A percentile compares a stretch with the other conserved stretches of the same genome.
These are phyloP conservation scores for Popillia japonica DNA, from an alignment of 1,140 invertebrate species.

Conservation along the genomic window DNA sequence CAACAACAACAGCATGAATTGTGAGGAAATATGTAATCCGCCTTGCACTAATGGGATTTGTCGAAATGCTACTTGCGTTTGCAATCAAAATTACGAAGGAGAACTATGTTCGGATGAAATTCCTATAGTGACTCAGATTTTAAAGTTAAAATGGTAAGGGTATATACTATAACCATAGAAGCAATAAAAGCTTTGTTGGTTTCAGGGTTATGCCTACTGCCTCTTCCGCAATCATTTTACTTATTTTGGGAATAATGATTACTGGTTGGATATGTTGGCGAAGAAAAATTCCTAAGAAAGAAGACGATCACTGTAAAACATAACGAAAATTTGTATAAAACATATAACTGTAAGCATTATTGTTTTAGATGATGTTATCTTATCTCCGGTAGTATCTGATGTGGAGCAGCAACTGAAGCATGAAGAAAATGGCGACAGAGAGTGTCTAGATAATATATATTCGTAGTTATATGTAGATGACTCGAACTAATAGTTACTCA, in stretches of 20 bases:
- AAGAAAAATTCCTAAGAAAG: not conserved
- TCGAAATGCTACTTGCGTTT: not conserved
- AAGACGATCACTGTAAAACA: not conserved
- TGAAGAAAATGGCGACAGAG: not conserved
- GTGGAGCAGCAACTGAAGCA: not conserved
- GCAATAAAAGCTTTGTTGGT: not conserved
- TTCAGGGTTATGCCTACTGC: not conserved
- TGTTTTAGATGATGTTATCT: not conserved
- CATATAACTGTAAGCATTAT: not conserved
- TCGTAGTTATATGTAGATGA: not conserved
- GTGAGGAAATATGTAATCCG: constrained; percentile 45
- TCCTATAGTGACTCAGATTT: not conserved
- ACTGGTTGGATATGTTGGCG: not conserved
- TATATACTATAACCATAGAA: not conserved
- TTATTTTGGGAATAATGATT: not conserved
- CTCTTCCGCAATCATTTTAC: not conserved
- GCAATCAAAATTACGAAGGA: not conserved
- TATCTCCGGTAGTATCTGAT: not conserved
- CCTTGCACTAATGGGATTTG: constrained; percentile 43
- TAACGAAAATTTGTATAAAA: not conserved
- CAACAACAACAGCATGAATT: constrained; percentile 40
- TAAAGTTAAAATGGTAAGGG: not conserved
- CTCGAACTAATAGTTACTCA: too few relatives aligned
- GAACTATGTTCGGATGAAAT: not conserved
- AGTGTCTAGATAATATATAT: not conserved